A percentile compares a stretch with the other conserved stretches of the same genome.
Evolutionary conservation across 37 sponge, comb jelly and placozoan species (phyloP).

Genomic region (Amphimedon queenslandica): DNA sequence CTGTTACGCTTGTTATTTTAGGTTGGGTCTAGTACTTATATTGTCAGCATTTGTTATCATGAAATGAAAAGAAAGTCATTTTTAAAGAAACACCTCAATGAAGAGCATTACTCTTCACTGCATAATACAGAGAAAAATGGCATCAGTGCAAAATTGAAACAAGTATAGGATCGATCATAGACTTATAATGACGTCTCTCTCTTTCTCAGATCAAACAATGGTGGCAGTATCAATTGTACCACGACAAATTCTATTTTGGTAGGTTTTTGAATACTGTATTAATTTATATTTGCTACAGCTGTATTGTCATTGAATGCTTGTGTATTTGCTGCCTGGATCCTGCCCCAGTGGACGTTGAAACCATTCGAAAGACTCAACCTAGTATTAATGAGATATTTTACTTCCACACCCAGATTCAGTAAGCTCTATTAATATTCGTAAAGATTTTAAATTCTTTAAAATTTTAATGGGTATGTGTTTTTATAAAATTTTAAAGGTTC

Average conservation of each 20-base stretch:
- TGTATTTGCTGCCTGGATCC: too few species aligned
- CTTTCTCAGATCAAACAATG: slow-evolving; percentile 2
- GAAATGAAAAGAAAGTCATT: too few species aligned
- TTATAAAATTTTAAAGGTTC: slow-evolving; percentile 13
- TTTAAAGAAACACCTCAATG: too few species aligned
- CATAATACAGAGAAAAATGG: not conserved
- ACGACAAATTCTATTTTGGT: slow-evolving; percentile 11
- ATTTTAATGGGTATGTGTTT: too few species aligned
- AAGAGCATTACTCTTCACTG: not conserved
- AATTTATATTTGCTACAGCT: not conserved
- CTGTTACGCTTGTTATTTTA: too few species aligned
- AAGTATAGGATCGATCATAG: not conserved
- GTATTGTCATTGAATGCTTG: too few species aligned
- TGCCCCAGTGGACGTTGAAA: too few species aligned
- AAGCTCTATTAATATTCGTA: not conserved
- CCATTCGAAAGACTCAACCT: slow-evolving; percentile 1
- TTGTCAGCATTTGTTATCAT: not conserved
- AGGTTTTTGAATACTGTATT: not conserved
- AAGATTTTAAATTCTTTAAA: not conserved
- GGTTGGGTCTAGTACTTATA: slow-evolving; percentile 8
- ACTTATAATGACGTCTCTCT: not conserved
- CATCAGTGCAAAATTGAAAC: not conserved
- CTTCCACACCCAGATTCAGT: slow-evolving; percentile 15
- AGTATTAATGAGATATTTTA: slow-evolving; percentile 27
- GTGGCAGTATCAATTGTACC: not conserved